phyloP scores from a whole-genome alignment of 2,797 vertebrate genomes.

The Harpagifer antarcticus region DNA sequence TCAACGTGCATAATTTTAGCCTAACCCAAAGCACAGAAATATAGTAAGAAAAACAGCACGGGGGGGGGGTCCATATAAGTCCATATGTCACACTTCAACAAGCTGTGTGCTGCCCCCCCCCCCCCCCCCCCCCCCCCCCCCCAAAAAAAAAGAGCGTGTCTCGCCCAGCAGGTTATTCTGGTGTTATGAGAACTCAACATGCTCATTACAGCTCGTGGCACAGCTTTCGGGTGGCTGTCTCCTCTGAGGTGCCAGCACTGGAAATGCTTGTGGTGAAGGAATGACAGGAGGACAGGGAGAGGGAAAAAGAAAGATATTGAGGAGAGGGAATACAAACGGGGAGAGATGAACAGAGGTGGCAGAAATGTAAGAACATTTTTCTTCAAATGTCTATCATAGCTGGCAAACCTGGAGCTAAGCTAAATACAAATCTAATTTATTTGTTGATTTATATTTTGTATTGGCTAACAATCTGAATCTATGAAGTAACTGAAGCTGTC shows the following conservation, averaged over 20 bases:
- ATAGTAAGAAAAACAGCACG: conserved; percentile 24
- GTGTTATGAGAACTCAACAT: conserved; percentile 84
- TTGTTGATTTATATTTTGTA: no score
- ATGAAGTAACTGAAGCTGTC: no score
- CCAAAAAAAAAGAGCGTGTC: conserved; percentile 56
- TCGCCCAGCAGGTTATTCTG: conserved; percentile 81
- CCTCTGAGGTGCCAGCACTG: conserved; percentile 69
- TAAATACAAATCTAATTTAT: no score
- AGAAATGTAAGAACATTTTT: no score
- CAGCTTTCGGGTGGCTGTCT: conserved; percentile 76
- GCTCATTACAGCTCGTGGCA: conserved; percentile 84
- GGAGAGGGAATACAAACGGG: conserved; percentile 6
- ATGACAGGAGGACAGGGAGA: conserved; percentile 45
- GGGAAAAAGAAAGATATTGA: background rate
- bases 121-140: no score
- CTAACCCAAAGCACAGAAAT: conserved; percentile 15
- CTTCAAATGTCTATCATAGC: no score
- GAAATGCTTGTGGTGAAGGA: conserved; percentile 78
- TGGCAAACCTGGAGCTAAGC: no score
- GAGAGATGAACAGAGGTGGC: conserved; percentile 4
- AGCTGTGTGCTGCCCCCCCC: conserved; percentile 56
- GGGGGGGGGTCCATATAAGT: conserved; percentile 18
- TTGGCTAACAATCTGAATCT: no score
- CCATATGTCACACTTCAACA: conserved; percentile 63
- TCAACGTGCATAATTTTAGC: conserved; percentile 32